phyloP scores from a whole-genome alignment of 2,888 invertebrate genomes.

The Lasioglossum vierecki region DNA sequence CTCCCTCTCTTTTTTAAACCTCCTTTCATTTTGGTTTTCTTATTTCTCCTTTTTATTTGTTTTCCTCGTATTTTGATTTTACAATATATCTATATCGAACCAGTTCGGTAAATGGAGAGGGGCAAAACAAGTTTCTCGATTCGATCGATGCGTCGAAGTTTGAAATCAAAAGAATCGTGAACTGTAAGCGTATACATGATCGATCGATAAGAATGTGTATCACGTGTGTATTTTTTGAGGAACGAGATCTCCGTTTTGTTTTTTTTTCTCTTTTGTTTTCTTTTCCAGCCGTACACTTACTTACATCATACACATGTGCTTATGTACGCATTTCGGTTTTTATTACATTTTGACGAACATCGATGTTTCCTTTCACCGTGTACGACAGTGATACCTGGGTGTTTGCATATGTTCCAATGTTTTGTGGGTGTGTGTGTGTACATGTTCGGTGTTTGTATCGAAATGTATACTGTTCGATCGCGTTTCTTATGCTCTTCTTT shows the following conservation, averaged over 20 bases:
- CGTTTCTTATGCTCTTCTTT: constrained; percentile 41
- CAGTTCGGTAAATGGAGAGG: constrained; percentile 77
- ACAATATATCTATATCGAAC: constrained; percentile 76
- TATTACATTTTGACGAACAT: constrained; percentile 35
- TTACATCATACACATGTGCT: constrained; percentile 7
- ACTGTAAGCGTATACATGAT: constrained; percentile 46
- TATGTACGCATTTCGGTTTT: constrained; percentile 14
- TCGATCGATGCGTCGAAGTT: constrained; percentile 8
- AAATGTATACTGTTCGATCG: constrained; percentile 55
- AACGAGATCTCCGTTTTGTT: constrained; percentile 10
- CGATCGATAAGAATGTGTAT: constrained; percentile 65
- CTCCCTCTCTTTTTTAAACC: constrained; percentile 51
- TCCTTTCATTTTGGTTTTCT: constrained; percentile 68
- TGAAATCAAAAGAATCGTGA: constrained; percentile 48
- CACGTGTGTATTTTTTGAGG: constrained; percentile 35
- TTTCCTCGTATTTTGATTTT: constrained; percentile 72
- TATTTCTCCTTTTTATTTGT: constrained; percentile 66
- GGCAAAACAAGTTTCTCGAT: constrained; percentile 72
- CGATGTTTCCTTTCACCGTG: constrained; percentile 19
- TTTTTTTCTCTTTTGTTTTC: background rate
- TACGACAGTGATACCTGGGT: background rate
- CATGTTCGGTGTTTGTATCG: constrained; percentile 44
- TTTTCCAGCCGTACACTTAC: constrained; percentile 24
- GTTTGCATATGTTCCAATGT: constrained; percentile 32
- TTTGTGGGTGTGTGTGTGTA: constrained; percentile 17